Evolutionary conservation across 2,113 vertebrate genomes (phyloP), one percentile per base, ranked within the genome.

Genomic region (Amphiprion percula): DNA sequence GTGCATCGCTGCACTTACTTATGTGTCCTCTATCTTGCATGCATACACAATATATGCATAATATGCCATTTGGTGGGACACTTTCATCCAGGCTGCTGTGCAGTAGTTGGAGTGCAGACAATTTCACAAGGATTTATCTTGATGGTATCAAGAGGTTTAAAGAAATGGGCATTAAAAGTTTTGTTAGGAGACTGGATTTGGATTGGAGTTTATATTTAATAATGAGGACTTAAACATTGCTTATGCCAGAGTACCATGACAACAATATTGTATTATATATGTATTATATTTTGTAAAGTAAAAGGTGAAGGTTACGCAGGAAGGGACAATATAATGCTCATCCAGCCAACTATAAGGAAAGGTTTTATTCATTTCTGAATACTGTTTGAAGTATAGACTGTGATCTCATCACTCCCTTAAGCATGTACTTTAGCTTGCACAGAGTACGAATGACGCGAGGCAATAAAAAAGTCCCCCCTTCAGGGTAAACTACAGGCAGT

Each of bases 1-100:
- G 88, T 82, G 86, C 71, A 79, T 86, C 76, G 67, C 58, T 87
- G 80, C 80, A 47, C 69, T 79, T 78, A 71, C 56, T 85, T 81
- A 70, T 85, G 60, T 83, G 68, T 84, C 84, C 75, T 83, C 78
- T 77, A 80, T 82, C 75, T 44, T 63, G 52, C 58, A 65, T 84
- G 74, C 69, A 79, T 83, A 82, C 72, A 68, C 68, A 73, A 70
- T 78, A 74, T 64, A 64, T 81, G 87, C 64, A 84, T 75, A 83
- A 84, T 69, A 44, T 47, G 41, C 74, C 49, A 66, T 74, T 84
- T 67, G 60, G 37, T 63, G 74, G 63, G 39, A 61, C 30, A 24
- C 28, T 81, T 80, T 85, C 14, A 70, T 53, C 33, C 53, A 28
- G 16, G 72, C 56, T 30, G 58, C 56, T 58, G 10, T 53, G 77